Conservation (phyloP, 2,797 vertebrate species). For the Erethizon dorsatum region DNA sequence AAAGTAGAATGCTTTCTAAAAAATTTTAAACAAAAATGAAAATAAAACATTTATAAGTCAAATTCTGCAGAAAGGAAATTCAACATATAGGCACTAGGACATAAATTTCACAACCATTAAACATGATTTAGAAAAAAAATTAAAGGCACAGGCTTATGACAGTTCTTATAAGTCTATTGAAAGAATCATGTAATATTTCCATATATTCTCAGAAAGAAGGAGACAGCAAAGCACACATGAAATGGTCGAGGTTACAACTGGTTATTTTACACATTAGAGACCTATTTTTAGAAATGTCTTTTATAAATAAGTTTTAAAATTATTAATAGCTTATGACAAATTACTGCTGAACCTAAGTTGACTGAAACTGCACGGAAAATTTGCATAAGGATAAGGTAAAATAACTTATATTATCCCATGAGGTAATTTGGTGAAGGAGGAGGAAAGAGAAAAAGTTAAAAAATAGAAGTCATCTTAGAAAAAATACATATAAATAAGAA, state of each 20-base stretch:
- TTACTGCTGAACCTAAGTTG: background rate
- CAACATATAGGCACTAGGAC: background rate
- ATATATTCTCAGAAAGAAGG: background rate
- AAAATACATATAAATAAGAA: background rate
- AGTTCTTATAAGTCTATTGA: background rate
- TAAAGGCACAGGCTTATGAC: background rate
- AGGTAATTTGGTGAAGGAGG: background rate
- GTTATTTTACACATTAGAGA: background rate
- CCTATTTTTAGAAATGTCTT: background rate
- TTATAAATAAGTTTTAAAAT: background rate
- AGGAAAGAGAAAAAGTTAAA: background rate
- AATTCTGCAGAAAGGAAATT: background rate
- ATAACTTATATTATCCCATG: background rate
- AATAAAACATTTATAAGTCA: background rate
- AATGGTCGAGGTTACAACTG: background rate
- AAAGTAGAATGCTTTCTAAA: background rate
- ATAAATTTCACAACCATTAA: background rate
- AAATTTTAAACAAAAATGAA: background rate
- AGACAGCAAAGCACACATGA: background rate
- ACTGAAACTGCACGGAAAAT: background rate
- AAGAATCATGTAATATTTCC: background rate
- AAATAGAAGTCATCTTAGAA: background rate
- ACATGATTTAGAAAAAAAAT: slow-evolving; percentile 28
- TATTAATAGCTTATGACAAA: background rate
- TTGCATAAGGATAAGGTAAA: slow-evolving; percentile 3